These are phyloP conservation scores for Chorisops tibialis DNA, from an alignment of 2,888 invertebrate species.

Conservation along the genomic window DNA sequence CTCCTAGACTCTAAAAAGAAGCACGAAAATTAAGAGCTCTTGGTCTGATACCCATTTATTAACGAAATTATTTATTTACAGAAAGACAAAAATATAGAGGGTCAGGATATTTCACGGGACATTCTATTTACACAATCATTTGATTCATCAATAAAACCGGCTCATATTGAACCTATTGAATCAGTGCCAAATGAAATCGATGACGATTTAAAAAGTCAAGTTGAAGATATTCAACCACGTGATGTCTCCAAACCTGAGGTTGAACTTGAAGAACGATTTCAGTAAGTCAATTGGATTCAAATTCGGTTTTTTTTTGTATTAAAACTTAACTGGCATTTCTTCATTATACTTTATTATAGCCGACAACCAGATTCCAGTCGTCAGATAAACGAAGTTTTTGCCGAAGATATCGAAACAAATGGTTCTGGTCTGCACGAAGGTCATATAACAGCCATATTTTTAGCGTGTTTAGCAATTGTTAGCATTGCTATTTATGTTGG, in stretches of 20 bases:
- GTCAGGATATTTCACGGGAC: background rate
- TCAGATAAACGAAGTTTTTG: conserved; percentile 23
- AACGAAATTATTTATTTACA: conserved; percentile 4
- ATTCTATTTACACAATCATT: background rate
- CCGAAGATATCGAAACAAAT: conserved; percentile 31
- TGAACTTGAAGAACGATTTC: conserved; percentile 34
- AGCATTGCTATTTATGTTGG: conserved; percentile 28
- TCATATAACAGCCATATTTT: conserved; percentile 32
- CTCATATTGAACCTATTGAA: conserved; percentile 5
- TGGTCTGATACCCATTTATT: too few species aligned
- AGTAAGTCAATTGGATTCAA: conserved; percentile 16
- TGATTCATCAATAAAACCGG: conserved; percentile 2
- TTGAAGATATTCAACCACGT: conserved; percentile 33
- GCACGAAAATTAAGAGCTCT: too few species aligned
- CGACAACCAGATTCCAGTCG: conserved; percentile 18
- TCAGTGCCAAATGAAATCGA: background rate
- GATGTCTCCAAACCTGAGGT: conserved; percentile 6
- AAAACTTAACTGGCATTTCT: background rate
- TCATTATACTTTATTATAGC: conserved; percentile 14
- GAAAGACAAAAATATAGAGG: background rate
- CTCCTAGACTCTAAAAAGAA: too few species aligned
- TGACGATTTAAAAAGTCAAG: conserved; percentile 26
- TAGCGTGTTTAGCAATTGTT: conserved; percentile 23
- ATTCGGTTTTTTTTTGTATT: background rate
- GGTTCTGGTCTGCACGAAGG: conserved; percentile 25